Evolutionary conservation across 2,888 invertebrate genomes (phyloP).

Genomic region (Drosophila nr. perissopoda): DNA sequence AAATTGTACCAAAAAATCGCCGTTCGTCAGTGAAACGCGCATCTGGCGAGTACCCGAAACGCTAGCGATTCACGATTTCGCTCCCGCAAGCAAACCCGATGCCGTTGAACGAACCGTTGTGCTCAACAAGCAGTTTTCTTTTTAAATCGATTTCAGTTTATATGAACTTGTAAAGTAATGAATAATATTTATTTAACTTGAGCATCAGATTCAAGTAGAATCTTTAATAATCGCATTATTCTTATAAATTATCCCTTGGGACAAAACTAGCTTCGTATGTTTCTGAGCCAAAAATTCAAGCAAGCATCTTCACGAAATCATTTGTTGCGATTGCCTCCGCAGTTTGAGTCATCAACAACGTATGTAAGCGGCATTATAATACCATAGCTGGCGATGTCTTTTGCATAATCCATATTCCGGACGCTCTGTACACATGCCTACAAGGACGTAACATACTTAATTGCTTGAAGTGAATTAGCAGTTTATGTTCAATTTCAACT

Average conservation of each 20-base stretch:
- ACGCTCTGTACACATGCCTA: slow-evolving; percentile 30
- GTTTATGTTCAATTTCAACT: slow-evolving; percentile 1
- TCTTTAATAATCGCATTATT: not conserved
- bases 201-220: not conserved
- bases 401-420: slow-evolving; percentile 34
- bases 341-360: slow-evolving; percentile 38
- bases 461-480: not conserved
- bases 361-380: not conserved
- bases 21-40: slow-evolving; percentile 60
- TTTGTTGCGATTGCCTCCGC: slow-evolving; percentile 52
- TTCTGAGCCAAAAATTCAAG: slow-evolving; percentile 16
- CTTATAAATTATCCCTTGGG: not conserved
- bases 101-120: not conserved
- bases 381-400: slow-evolving; percentile 30
- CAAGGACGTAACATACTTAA: not conserved
- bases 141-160: not conserved
- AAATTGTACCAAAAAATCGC: slow-evolving; percentile 75
- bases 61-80: slow-evolving; percentile 45
- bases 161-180: not conserved
- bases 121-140: slow-evolving; percentile 1
- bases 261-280: not conserved
- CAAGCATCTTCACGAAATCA: slow-evolving; percentile 32
- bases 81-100: slow-evolving; percentile 8
- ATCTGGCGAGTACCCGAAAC: slow-evolving; percentile 43
- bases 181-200: not conserved